These are phyloP conservation scores for Bugula neritina DNA, from an alignment of 2,888 invertebrate genomes.

Conservation along the genomic window DNA sequence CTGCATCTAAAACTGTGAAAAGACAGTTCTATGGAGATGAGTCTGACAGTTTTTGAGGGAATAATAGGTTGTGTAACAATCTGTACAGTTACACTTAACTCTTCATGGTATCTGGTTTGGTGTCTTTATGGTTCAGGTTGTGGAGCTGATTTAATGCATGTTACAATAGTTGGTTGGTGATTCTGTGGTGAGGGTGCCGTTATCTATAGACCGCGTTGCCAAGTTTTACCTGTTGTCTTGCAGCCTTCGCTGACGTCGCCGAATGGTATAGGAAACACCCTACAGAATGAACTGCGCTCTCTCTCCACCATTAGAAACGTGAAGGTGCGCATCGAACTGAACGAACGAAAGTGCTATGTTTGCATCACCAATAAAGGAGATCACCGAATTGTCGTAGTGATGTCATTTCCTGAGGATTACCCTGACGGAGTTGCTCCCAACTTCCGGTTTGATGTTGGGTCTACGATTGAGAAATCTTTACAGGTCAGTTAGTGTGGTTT, in stretches of 20 bases:
- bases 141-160: no score
- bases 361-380: constrained; percentile 31
- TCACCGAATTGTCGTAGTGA: constrained; percentile 49
- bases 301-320: constrained; percentile 16
- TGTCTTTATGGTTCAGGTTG: no score
- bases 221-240: no score
- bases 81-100: no score
- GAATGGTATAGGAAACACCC: neutral
- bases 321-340: neutral
- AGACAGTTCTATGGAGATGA: no score
- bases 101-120: no score
- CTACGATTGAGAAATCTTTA: constrained; percentile 66
- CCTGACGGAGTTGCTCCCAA: constrained; percentile 63
- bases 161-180: no score
- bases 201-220: no score
- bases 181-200: no score
- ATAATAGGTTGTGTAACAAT: no score
- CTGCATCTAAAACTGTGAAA: no score
- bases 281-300: constrained; percentile 6
- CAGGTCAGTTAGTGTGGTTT: constrained; percentile 59
- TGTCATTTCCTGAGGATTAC: constrained; percentile 69
- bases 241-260: neutral
- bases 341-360: neutral
- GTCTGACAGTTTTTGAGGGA: no score
- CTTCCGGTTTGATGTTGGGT: constrained; percentile 64